Evolutionary conservation across 2,888 invertebrate genomes (phyloP), one percentile per base, ranked within the genome.

Genomic region (Cylloceria caligata): DNA sequence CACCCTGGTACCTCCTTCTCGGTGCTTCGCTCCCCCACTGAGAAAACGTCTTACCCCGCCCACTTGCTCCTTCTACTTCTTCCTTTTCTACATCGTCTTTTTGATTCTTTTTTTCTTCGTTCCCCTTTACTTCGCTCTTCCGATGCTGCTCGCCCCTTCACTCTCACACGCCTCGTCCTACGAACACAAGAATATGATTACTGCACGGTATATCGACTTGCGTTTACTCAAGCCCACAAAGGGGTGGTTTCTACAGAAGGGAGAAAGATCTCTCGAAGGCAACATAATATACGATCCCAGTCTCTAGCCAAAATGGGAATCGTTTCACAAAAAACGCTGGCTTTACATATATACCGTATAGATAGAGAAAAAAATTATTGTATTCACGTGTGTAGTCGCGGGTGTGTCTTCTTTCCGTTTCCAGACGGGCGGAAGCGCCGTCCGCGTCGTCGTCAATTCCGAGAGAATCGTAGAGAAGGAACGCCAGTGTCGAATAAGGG

Each of bases 321-420:
- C 19, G 52, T 16, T 16, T 36, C 7, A 42, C 68, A 11, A 45
- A 55, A 60, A 65, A 30, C n/a, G 42, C 39, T 27, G 30, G 4
- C 30, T 19, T 34, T 34, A 6, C 24, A n/a, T n/a, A n/a, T 52
- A 42, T 42, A 36, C 19, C 19, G n/a, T 34, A 27, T 30, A 16
- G n/a, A 13, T 13, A 69, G 6, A 36, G 47, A 68, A 55, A 16
- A 39, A 62, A 72, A 86, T 88, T 86, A 89, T 90, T 86, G 85
- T 87, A 87, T 88, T 88, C 88, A 85, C 87, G 75, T 87, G 87
- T 82, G 67, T 79, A 57, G 78, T 45, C 57, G 21, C n/a, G 52
- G 55, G 39, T 72, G 60, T 39, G 64, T 65, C 21, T 73, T 52
- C 34, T 16, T 79, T 55, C 45, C 60, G 27, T 60, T 60, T 73